Percentiles rank a stretch among this genome's conserved stretches.
phyloP scores from a whole-genome alignment of 1,140 invertebrate species.

The Leptinotarsa defecta region DNA sequence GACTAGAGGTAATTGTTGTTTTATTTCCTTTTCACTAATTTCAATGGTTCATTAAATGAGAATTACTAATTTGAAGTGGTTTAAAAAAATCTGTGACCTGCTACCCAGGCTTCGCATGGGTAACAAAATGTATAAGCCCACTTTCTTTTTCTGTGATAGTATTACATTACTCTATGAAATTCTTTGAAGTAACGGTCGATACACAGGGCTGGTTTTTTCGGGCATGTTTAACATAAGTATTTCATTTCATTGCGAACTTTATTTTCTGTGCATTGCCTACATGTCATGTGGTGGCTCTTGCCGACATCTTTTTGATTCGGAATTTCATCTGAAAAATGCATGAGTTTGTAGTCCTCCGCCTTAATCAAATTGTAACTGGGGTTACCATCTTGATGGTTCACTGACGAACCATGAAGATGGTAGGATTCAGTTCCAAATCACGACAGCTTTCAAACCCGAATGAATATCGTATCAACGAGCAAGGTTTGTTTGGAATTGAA shows the following conservation, averaged over 20 bases:
- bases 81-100: no score
- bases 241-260: neutral
- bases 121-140: no score
- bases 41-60: no score
- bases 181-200: slow-evolving; percentile 18
- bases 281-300: slow-evolving; percentile 11
- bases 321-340: slow-evolving; percentile 20
- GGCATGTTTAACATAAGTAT: slow-evolving; percentile 16
- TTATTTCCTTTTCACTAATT: no score
- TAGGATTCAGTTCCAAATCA: no score
- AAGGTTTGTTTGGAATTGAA: no score
- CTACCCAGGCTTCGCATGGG: no score
- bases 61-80: no score
- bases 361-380: slow-evolving; percentile 11
- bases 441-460: no score
- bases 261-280: neutral
- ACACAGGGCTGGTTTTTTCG: slow-evolving; percentile 23
- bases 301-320: slow-evolving; percentile 2
- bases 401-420: neutral
- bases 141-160: no score
- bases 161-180: neutral
- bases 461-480: no score
- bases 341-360: slow-evolving; percentile 20
- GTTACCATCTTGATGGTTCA: slow-evolving; percentile 16
- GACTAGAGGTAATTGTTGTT: no score